Base-by-base conservation (phyloP, 2,888 invertebrate species). In the Lepidochrysops patricia region DNA sequence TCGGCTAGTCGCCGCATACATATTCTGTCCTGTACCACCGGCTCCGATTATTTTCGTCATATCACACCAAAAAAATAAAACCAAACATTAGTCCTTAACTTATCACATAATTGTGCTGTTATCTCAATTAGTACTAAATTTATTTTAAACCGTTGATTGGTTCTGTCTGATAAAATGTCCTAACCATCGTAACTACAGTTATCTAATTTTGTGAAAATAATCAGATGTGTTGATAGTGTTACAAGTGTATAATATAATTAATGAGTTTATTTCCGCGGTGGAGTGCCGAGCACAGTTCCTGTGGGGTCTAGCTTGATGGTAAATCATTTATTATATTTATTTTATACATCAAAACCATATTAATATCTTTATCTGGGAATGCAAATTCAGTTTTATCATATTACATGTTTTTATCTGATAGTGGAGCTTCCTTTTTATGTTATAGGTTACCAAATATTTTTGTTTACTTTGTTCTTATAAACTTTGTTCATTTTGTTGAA, bases 141-240 rank as follows among this genome's bases (percentile, higher is more conserved):
- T 70, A 74, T 72, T 82, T 87, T 86, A 80, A 88, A 88, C 86
- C 80, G 72, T 79, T 82, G 84, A 88, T 87, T 87, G 79, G 77
- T 73, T 74, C 69, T 77, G 72, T 72, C 70, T 70, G 83, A 85
- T 86, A 82, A 81, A 70, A 70, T 65, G 58, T 66, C 70, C 61
- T 64, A 72, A 75, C 71, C 72, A 68, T 62, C 64, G 63, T 68
- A 12, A 50, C 23, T 62, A 25, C 64, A 67, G 61, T 70, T 64
- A 69, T 70, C 68, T 62, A 61, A 64, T 66, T 64, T 63, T 60
- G 61, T 58, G 43, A 43, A 49, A 66, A 65, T 64, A 67, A 66
- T 64, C 61, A 60, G 61, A 63, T 61, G 65, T 52, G 63, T 59
- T 25, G 37, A 49, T 62, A 60, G 60, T 57, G 34, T 34, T 34